Evolutionary conservation across 2,113 vertebrate genomes (phyloP).

Genomic region (Pomatostomus ruficeps): DNA sequence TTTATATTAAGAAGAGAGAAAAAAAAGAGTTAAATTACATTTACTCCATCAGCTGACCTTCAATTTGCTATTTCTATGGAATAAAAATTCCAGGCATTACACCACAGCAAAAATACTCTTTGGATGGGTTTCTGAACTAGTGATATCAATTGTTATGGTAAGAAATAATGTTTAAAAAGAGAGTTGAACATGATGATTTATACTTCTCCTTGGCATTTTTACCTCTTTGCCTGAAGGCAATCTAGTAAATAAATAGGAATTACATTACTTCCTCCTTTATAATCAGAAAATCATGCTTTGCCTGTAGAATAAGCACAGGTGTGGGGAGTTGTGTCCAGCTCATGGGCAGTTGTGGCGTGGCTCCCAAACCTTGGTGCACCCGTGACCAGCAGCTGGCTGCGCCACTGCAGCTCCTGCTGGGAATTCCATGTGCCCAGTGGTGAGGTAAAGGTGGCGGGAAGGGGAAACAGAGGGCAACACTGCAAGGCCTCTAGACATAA

Average conservation of each 20-base stretch:
- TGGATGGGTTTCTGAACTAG: neutral
- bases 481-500: neutral
- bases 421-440: neutral
- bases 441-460: neutral
- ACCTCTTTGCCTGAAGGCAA: neutral
- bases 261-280: neutral
- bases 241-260: neutral
- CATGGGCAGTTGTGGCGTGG: accelerated
- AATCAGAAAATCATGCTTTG: neutral
- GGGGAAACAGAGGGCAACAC: neutral
- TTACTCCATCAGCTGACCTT: neutral
- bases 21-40: neutral
- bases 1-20: neutral
- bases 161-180: neutral
- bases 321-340: neutral
- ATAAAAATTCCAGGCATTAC: neutral
- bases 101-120: neutral
- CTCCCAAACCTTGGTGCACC: accelerated
- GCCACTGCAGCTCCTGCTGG: neutral
- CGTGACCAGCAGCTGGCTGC: neutral
- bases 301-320: neutral
- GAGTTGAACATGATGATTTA: neutral
- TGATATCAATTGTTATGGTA: neutral
- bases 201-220: neutral
- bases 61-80: neutral